Base-by-base conservation (phyloP, 2,888 invertebrate genomes). In the Sinelater perroti region DNA sequence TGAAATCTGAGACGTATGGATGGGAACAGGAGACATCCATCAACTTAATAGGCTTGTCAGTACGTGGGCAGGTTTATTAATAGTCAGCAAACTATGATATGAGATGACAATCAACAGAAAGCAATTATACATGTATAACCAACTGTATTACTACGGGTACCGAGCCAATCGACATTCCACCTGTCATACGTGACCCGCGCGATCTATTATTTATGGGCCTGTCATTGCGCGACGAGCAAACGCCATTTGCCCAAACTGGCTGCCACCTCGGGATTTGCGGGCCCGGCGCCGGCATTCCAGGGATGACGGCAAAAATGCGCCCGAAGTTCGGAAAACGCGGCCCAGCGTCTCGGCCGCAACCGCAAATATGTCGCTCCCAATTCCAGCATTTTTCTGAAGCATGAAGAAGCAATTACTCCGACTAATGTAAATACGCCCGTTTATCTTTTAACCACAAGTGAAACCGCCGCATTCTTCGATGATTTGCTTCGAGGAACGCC, bases 101-200 rank as follows among this genome's bases (percentile, higher is more conserved):
- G 67, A 71, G 71, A 71, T 71, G 72, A 72, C 72, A 73, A 72
- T 72, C 71, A 68, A 66, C 69, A 67, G 65, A 67, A 70, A 68
- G 70, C 70, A 73, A 73, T 73, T 54, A 54, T 73, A 73, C 67
- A 67, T 65, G 67, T 70, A 70, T 71, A 70, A 72, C 72, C 71
- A 64, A 68, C 69, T 54, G 54, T 54, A 46, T 46, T 54, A 54
- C 54, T 21, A 46, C 35, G 31, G 28, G 24, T 51, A 71, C 70
- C 72, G 71, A 73, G 68, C 68, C 69, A 70, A 72, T 72, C 72
- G 71, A 67, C 72, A 68, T 69, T 61, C 65, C 68, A 65, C 61
- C 64, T 56, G 61, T 54, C 46, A 54, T 46, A 28, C 45, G 21
- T 45, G 21, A 18, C 28, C 54, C 38, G 45, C 46, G 36, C 45